A percentile compares a stretch with the other conserved stretches of the same genome.
Conservation (phyloP, 2,888 invertebrate genomes). For the Urechis unicinctus region DNA sequence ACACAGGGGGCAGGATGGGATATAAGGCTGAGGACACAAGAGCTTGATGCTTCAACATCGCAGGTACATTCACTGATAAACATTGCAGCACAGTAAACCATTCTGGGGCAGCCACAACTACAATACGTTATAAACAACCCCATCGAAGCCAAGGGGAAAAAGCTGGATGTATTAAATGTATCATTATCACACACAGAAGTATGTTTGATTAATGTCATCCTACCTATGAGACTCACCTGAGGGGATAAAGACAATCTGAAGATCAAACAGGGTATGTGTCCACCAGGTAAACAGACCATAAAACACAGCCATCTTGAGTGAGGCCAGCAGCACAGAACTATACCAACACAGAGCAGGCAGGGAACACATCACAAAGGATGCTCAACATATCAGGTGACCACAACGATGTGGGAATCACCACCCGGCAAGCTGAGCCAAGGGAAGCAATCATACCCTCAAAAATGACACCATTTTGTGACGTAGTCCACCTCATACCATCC, state of each 20-base stretch:
- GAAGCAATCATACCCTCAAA: background rate
- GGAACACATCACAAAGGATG: too few species aligned
- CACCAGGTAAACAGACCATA: constrained; percentile 98
- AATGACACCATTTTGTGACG: background rate
- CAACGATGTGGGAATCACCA: background rate
- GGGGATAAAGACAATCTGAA: constrained; percentile 89
- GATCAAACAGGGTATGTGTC: constrained; percentile 88
- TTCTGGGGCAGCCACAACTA: background rate
- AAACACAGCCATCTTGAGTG: constrained; percentile 93
- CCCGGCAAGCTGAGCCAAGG: background rate
- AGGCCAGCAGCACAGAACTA: constrained; percentile 90
- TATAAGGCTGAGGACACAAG: too few species aligned
- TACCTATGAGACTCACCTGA: constrained; percentile 73
- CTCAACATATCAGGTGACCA: too few species aligned
- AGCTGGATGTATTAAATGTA: too few species aligned
- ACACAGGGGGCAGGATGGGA: too few species aligned
- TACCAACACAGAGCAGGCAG: too few species aligned
- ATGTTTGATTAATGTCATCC: background rate
- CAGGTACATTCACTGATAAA: too few species aligned
- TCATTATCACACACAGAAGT: background rate
- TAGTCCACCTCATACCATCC: too few species aligned
- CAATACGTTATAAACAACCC: background rate
- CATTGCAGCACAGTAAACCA: too few species aligned
- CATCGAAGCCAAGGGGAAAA: too few species aligned
- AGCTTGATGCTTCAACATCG: too few species aligned